Base-by-base conservation (phyloP, 2,113 vertebrate species). In the Pyrgilauda ruficollis region DNA sequence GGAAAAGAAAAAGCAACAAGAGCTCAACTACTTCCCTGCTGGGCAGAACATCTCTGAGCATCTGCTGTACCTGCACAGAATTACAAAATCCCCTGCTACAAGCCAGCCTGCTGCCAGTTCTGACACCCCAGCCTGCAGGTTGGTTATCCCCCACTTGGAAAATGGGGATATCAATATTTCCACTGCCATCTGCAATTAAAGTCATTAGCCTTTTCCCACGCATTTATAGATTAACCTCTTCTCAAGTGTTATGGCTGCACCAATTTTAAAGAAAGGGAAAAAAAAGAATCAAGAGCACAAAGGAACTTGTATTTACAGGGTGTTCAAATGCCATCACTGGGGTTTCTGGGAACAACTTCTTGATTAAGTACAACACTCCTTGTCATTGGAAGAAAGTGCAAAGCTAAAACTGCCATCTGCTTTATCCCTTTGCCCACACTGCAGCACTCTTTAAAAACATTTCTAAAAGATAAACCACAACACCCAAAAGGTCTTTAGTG, bases 61-160 rank as follows among this genome's bases (percentile, higher is more conserved):
- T 62, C 64, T 92, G 78, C 70, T 77, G 21, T 30, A 87, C 62
- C 78, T 80, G 90, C 76, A 77, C 63, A 67, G 70, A 93, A 82
- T 52, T 52, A 74, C 19, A 66, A 67, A 69, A 76, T 28, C 6
- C 44, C 31, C 22, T 9, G 15, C 67, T 80, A 62, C 21, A 76
- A 30, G 47, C 11, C 35, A 79, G 56, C n/a, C 67, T 23, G 76
- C 61, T 67, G 35, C 55, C 39, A 72, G 75, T 8, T 53, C 55
- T 43, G 10, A 66, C 56, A 74, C 10, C 33, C 52, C 56, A 27
- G 13, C 39, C 64, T 74, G 47, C 18, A 68, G 55, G 31, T 33
- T 55, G 83, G 41, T 46, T 87, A 72, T 18, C 61, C 41, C 30
- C 43, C 52, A 41, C 37, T 67, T 75, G 64, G 64, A 43, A 85